phyloP scores from a whole-genome alignment of 2,888 invertebrate species.

The Cryptus armator region DNA sequence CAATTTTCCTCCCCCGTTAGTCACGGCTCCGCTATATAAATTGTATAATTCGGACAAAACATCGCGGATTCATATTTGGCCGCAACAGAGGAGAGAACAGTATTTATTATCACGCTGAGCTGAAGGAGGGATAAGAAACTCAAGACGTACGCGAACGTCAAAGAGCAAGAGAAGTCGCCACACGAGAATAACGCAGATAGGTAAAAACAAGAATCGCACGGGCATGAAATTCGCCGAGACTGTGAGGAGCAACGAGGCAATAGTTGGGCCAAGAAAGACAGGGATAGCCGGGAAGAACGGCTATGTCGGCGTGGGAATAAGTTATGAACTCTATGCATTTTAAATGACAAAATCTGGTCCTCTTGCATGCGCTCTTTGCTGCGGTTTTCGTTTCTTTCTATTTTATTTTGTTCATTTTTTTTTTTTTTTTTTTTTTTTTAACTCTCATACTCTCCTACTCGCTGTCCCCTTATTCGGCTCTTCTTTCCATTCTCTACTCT shows the following conservation, averaged over 20 bases:
- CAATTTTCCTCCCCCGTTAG: neutral
- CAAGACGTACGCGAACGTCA: constrained; percentile 34
- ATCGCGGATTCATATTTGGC: neutral
- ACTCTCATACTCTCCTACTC: constrained; percentile 1
- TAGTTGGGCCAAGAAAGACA: constrained; percentile 47
- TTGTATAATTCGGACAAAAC: neutral
- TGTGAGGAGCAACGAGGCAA: constrained; percentile 27
- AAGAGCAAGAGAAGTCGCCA: constrained; percentile 4
- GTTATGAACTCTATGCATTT: constrained; percentile 83
- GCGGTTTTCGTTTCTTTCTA: constrained; percentile 70
- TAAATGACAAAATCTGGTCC: constrained; percentile 81
- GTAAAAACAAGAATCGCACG: constrained; percentile 58
- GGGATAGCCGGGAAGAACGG: constrained; percentile 33
- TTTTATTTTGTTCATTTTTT: constrained; percentile 23
- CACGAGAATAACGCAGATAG: constrained; percentile 17
- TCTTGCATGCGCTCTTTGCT: constrained; percentile 77
- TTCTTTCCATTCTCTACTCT: constrained; percentile 38
- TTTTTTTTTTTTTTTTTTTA: constrained; percentile 20
- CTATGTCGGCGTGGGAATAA: constrained; percentile 77
- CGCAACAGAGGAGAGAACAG: neutral
- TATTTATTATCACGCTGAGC: constrained; percentile 17
- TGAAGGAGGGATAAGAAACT: constrained; percentile 13
- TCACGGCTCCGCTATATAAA: neutral
- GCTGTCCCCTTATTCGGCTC: constrained; percentile 30
- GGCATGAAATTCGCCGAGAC: constrained; percentile 51